Percentiles rank a stretch among this genome's conserved stretches.
phyloP scores from a whole-genome alignment of 2,797 vertebrate genomes.

The Aythya fuligula region DNA sequence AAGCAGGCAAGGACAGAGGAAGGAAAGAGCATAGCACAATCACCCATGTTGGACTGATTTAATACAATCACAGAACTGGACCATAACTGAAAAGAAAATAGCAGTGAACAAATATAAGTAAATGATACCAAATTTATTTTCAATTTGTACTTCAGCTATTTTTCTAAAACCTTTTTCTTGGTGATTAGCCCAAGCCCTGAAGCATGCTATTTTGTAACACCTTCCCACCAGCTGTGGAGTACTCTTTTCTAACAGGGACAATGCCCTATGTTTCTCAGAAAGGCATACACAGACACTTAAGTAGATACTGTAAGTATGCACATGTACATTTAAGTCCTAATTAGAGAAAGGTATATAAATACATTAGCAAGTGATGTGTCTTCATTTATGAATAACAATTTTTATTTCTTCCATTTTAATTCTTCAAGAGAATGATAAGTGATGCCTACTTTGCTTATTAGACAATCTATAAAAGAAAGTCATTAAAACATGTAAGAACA shows the following conservation, averaged over 20 bases:
- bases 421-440: background rate
- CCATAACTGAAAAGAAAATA: background rate
- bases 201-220: background rate
- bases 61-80: background rate
- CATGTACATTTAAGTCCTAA: accelerated
- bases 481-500: background rate
- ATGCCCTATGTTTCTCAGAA: background rate
- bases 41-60: background rate
- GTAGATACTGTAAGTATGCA: accelerated
- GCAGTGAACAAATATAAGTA: background rate
- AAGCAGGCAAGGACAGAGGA: background rate
- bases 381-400: background rate
- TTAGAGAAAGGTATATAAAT: background rate
- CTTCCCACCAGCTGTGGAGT: background rate
- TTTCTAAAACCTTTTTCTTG: background rate
- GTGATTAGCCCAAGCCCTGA: background rate
- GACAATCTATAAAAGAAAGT: background rate
- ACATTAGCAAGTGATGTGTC: background rate
- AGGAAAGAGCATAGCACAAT: background rate
- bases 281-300: background rate
- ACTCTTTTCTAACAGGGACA: background rate
- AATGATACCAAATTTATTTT: background rate
- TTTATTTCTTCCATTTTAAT: background rate
- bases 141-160: background rate
- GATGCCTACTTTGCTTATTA: background rate